Conservation (phyloP, 2,797 vertebrate species). For the Eleutherodactylus coqui region DNA sequence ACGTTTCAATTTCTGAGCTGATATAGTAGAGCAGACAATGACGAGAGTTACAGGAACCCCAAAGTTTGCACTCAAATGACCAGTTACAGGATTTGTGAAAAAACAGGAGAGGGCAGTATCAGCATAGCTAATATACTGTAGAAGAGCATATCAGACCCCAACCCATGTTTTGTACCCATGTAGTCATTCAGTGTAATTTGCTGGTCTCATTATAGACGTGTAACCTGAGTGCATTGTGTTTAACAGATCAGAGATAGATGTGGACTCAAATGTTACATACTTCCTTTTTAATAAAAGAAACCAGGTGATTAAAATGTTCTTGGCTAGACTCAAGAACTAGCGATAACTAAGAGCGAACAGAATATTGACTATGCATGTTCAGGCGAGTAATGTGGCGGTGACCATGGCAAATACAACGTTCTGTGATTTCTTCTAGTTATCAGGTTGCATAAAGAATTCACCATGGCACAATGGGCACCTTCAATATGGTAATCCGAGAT, state of each 20-base stretch:
- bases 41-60: not conserved
- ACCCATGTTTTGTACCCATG: not conserved
- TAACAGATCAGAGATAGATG: not conserved
- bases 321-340: slow-evolving; percentile 8
- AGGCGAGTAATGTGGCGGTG: slow-evolving; percentile 37
- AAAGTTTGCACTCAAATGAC: not conserved
- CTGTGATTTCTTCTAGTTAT: slow-evolving; percentile 10
- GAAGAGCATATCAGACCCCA: not conserved
- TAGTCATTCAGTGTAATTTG: not conserved
- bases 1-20: no score
- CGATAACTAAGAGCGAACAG: not conserved
- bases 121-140: not conserved
- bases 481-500: slow-evolving; percentile 39
- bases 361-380: slow-evolving; percentile 29
- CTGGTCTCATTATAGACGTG: not conserved
- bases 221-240: not conserved
- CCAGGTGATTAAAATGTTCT: slow-evolving; percentile 44
- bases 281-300: slow-evolving; percentile 13
- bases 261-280: slow-evolving; percentile 1
- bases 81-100: not conserved
- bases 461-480: slow-evolving; percentile 25
- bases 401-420: slow-evolving; percentile 15
- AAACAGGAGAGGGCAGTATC: slow-evolving; percentile 40
- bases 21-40: not conserved
- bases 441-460: slow-evolving; percentile 28